Percentiles rank a stretch among this genome's conserved stretches.
phyloP scores from a whole-genome alignment of 2,888 invertebrate genomes.

The Escarpia spicata region DNA sequence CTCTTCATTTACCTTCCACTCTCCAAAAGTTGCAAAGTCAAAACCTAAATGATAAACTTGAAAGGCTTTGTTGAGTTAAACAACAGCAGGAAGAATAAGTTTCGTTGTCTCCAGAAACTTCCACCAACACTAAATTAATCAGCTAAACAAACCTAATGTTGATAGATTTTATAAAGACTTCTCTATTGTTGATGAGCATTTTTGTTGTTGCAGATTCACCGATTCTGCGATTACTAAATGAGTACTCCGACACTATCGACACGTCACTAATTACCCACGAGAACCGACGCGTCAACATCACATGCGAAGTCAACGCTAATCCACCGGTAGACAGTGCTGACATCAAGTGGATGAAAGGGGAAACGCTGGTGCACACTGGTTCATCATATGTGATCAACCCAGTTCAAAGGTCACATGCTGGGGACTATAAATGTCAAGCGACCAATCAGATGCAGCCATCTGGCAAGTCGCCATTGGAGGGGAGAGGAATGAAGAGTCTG shows the following conservation, averaged over 20 bases:
- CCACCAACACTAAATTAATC: too few relatives aligned
- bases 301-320: conserved; percentile 1
- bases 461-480: conserved; percentile 11
- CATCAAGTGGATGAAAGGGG: conserved; percentile 23
- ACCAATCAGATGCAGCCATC: conserved; percentile 13
- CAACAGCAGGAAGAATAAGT: too few relatives aligned
- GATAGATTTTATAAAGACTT: too few relatives aligned
- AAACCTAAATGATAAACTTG: too few relatives aligned
- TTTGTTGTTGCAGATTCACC: neutral
- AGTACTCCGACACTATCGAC: neutral
- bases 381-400: neutral
- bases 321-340: conserved; percentile 18
- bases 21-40: too few relatives aligned
- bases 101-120: too few relatives aligned
- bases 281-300: neutral
- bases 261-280: conserved; percentile 3
- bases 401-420: conserved; percentile 6
- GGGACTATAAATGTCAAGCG: conserved; percentile 9
- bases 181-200: neutral
- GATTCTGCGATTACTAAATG: neutral
- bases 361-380: neutral
- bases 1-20: too few relatives aligned
- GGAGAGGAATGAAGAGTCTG: neutral
- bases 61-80: too few relatives aligned
- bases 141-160: too few relatives aligned